Conservation (phyloP, 2,113 vertebrate species). For the Tetrax tetrax region DNA sequence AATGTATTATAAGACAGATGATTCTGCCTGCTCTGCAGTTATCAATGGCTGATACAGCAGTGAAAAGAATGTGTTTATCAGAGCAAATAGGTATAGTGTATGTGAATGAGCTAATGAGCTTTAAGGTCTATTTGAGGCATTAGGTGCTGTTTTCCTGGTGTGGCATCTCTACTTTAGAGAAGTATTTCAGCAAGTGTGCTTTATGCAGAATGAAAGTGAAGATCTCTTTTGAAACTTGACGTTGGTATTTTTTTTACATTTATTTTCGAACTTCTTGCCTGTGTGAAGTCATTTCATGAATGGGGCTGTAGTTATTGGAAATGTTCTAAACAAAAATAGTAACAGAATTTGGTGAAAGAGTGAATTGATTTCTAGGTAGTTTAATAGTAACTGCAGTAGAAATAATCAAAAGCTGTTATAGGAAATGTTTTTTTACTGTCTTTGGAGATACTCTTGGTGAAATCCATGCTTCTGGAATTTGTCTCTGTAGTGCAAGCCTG, state of each 20-base stretch:
- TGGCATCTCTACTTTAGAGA: neutral
- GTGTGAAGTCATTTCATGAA: neutral
- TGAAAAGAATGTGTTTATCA: neutral
- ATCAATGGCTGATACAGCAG: neutral
- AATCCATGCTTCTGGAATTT: neutral
- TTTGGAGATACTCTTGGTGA: neutral
- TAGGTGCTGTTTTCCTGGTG: neutral
- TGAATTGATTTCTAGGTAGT: neutral
- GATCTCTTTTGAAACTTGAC: neutral
- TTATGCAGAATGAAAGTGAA: neutral
- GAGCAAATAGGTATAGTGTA: neutral
- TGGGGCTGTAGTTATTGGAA: neutral
- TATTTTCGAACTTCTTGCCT: neutral
- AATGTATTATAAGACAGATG: neutral
- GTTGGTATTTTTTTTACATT: neutral
- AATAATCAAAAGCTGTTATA: neutral
- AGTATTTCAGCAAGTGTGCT: neutral
- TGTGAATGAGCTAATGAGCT: neutral
- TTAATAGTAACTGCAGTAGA: neutral
- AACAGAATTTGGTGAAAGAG: neutral
- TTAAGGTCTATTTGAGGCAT: neutral
- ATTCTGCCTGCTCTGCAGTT: neutral
- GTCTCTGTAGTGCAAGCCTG: neutral
- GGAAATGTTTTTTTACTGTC: neutral
- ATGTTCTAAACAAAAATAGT: neutral